Conservation (phyloP, 37 sponge, comb jelly and placozoan genomes). For the Spongilla lacustris region DNA sequence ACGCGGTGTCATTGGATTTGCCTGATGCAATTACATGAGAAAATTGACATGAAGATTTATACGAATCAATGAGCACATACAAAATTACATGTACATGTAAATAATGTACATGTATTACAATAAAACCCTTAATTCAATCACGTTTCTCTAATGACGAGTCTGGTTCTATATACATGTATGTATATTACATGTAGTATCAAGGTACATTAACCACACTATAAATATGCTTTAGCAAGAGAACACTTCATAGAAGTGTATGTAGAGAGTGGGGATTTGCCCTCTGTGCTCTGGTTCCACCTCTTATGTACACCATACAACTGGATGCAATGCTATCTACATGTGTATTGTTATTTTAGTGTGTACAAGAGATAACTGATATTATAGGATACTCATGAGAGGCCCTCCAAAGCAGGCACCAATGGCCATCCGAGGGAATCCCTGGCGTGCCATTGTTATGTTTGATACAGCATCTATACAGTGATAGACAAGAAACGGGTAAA, state of each 20-base stretch:
- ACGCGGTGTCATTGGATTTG: no score
- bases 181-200: no score
- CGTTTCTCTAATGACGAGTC: neutral
- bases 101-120: no score
- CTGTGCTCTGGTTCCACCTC: no score
- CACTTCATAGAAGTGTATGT: no score
- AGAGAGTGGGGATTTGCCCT: no score
- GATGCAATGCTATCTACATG: no score
- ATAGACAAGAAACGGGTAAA: neutral
- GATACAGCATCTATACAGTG: slow-evolving; percentile 86
- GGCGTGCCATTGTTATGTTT: slow-evolving; percentile 92
- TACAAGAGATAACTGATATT: neutral
- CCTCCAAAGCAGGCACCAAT: slow-evolving; percentile 98
- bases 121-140: neutral
- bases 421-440: slow-evolving; percentile 97
- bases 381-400: slow-evolving; percentile 92
- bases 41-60: no score
- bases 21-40: no score
- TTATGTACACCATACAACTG: neutral
- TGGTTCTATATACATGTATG: neutral
- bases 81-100: neutral
- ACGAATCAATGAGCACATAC: neutral
- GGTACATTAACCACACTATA: no score
- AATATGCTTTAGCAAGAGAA: no score
- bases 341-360: no score